Base-by-base conservation (phyloP, 2,888 invertebrate genomes). In the Caenorhabditis afra region DNA sequence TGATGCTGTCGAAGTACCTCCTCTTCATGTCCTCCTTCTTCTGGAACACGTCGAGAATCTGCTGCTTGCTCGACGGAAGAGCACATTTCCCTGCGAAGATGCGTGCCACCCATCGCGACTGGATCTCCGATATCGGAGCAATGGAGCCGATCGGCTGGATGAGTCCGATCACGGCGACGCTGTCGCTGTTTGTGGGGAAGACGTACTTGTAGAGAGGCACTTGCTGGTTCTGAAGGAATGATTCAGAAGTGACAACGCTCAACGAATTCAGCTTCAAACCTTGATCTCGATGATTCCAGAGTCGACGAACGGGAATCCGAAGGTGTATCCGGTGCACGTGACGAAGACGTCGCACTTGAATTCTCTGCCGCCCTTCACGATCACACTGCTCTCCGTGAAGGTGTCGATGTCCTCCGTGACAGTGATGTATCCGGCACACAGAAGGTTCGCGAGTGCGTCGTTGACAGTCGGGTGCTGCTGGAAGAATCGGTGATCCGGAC, bases 371-470 rank as follows among this genome's bases (percentile, higher is more conserved):
- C 82, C 85, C 47, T 82, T 86, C 16, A 88, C 98, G 16, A 98
- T 98, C 87, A 99, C 93, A 41, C 97, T 96, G 70, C 98, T 97
- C 81, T 98, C 98, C 44, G 97, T 97, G 89, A 99, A 93, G 92
- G 97, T 98, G 92, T 99, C 99, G 97, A 99, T 99, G 79, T 99
- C 97, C 82, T 99, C 97, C 65, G 91, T 91, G 37, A 91, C 81
- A 1, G 84, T 89, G 20, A 91, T 87, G 37, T 87, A 81, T 10
- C 91, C 91, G 50, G 89, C 88, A 29, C 88, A 86, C 23, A 91
- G 87, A 35, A 91, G 80, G 79, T 91, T 91, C 0, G 91, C 90
- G 22, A 92, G 80, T 11, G 91, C 90, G 66, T 92, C 92, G 68
- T 91, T 91, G 7, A 91, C 90, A 47, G 90, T 91, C 0, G 91